Percentiles rank a stretch among this genome's conserved stretches.
phyloP scores from a whole-genome alignment of 2,888 invertebrate species.

The Dysmachus trigonus region DNA sequence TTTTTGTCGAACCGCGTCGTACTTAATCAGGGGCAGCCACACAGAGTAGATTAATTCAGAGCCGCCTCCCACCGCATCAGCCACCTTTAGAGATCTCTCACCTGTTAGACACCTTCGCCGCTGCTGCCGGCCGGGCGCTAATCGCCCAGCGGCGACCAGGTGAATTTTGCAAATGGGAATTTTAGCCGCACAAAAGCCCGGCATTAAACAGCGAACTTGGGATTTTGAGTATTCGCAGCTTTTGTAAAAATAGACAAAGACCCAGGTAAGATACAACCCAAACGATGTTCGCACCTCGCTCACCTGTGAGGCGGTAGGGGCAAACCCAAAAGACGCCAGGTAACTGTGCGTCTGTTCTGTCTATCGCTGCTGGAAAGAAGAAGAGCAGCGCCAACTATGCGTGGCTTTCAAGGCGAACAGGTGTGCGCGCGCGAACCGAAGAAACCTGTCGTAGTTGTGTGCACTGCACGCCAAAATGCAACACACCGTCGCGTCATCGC shows the following conservation, averaged over 20 bases:
- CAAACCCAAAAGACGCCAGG: background rate
- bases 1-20: background rate
- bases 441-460: background rate
- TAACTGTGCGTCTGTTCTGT: background rate
- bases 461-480: slow-evolving; percentile 11
- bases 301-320: background rate
- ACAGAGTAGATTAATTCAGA: background rate
- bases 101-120: background rate
- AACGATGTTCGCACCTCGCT: background rate
- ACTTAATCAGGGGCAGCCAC: background rate
- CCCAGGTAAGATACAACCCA: background rate
- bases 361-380: background rate
- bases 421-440: background rate
- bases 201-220: background rate
- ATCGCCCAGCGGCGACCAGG: background rate
- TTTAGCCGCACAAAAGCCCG: background rate
- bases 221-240: background rate
- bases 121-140: background rate
- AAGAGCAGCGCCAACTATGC: background rate
- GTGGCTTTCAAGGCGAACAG: background rate
- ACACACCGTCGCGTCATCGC: no score
- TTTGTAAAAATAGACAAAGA: background rate
- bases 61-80: background rate
- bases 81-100: background rate
- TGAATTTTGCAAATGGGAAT: background rate